Percentiles rank a stretch among this genome's conserved stretches.
These are phyloP conservation scores for Pelobates fuscus DNA, from an alignment of 2,113 vertebrate species.

Conservation along the genomic window DNA sequence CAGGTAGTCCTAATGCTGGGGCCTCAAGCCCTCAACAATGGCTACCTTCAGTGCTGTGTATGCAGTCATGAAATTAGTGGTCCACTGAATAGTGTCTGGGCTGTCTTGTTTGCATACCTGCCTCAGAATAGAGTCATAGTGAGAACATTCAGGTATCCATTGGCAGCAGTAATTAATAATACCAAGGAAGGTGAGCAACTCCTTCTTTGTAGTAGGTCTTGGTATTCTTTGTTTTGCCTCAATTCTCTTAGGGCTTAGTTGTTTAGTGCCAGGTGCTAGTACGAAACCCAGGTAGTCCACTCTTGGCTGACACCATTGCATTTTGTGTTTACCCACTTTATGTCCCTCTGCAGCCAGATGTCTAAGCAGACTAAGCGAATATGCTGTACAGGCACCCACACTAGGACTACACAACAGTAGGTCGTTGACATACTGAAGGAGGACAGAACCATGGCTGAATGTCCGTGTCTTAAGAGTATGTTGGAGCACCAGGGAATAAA, in stretches of 20 bases:
- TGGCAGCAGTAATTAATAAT: no score
- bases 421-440: not conserved
- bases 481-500: no score
- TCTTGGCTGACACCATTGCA: not conserved
- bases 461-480: not conserved
- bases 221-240: not conserved
- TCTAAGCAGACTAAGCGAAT: not conserved
- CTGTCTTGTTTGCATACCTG: not conserved
- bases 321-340: not conserved
- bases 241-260: not conserved
- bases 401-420: no score
- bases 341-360: not conserved
- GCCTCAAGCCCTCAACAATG: not conserved
- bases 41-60: not conserved
- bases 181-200: no score
- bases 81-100: not conserved
- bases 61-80: not conserved
- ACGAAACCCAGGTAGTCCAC: not conserved
- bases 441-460: not conserved
- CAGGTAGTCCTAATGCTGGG: no score
- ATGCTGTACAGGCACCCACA: not conserved
- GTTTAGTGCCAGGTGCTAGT: not conserved
- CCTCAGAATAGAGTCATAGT: not conserved
- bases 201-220: not conserved
- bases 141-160: no score